Evolutionary conservation across 2,113 vertebrate species (phyloP).

Genomic region (Notothenia rossii): DNA sequence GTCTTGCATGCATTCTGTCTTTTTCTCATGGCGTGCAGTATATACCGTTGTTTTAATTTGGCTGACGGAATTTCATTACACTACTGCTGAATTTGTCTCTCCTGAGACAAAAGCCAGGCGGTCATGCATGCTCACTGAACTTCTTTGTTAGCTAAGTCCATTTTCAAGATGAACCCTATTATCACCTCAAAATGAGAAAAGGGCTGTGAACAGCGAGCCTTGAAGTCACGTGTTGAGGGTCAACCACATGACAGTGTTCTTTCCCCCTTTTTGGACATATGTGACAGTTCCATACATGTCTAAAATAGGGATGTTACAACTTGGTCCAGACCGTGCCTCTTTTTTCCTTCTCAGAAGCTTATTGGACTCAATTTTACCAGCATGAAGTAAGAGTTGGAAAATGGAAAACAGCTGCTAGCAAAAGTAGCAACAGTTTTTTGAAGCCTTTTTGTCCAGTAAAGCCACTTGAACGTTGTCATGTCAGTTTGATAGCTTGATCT

Average conservation of each 20-base stretch:
- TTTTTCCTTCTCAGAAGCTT: conserved; percentile 72
- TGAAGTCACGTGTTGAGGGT: conserved; percentile 56
- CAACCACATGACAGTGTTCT: conserved; percentile 69
- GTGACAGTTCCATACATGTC: conserved; percentile 69
- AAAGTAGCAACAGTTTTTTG: conserved; percentile 42
- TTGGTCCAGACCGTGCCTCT: conserved; percentile 75
- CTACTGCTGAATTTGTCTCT: conserved; percentile 10
- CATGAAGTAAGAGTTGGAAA: conserved; percentile 72
- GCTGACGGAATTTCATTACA: conserved; percentile 29
- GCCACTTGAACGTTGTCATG: conserved; percentile 50
- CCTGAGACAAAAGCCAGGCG: conserved; percentile 34
- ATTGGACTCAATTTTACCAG: conserved; percentile 77
- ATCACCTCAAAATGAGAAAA: conserved; percentile 60
- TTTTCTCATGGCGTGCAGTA: conserved; percentile 22
- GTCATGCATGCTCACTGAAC: conserved; percentile 28
- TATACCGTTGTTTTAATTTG: conserved; percentile 13
- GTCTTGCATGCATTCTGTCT: conserved; percentile 3
- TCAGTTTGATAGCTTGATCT: conserved; percentile 56
- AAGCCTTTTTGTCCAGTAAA: conserved; percentile 28
- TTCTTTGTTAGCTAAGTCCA: conserved; percentile 67
- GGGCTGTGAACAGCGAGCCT: conserved; percentile 20
- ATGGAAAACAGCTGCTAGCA: conserved; percentile 80
- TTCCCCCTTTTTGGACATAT: conserved; percentile 55
- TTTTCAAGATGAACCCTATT: conserved; percentile 62
- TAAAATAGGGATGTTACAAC: conserved; percentile 78